Conservation (phyloP, 2,888 invertebrate genomes). For the Rhyacophila evoluta region DNA sequence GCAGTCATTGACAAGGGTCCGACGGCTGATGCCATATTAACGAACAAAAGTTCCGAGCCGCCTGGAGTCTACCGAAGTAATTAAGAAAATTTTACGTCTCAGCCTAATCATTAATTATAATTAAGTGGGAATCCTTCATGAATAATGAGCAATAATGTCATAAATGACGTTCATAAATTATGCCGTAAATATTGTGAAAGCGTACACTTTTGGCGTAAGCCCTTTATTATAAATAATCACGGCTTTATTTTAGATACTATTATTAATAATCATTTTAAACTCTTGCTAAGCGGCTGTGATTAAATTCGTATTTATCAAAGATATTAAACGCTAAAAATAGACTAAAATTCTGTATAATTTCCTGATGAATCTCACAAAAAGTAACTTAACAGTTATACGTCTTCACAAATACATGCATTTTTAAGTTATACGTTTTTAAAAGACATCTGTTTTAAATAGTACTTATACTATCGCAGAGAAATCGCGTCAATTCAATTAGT, state of each 20-base stretch:
- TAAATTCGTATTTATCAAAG: not conserved
- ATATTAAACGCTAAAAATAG: not conserved
- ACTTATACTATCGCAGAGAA: no score
- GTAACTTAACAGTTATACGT: no score
- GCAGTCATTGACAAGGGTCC: conserved; percentile 33
- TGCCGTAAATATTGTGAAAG: not conserved
- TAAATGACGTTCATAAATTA: conserved; percentile 18
- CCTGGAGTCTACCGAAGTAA: conserved; percentile 16
- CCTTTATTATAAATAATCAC: not conserved
- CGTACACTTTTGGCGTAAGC: not conserved
- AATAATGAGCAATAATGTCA: conserved; percentile 20
- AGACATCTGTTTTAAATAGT: no score
- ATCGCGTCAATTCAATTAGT: no score
- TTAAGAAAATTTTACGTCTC: conserved; percentile 29
- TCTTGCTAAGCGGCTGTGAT: not conserved
- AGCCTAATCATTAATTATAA: conserved; percentile 27
- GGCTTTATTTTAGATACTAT: not conserved
- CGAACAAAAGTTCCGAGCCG: conserved; percentile 31
- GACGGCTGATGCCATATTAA: conserved; percentile 35
- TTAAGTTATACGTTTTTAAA: no score
- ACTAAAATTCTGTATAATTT: no score
- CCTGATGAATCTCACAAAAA: no score
- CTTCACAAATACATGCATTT: no score
- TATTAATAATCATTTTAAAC: not conserved
- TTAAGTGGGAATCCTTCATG: conserved; percentile 17